Evolutionary conservation across 2,888 invertebrate species (phyloP), one percentile per base, ranked within the genome.

Genomic region (Agrotis segetum): DNA sequence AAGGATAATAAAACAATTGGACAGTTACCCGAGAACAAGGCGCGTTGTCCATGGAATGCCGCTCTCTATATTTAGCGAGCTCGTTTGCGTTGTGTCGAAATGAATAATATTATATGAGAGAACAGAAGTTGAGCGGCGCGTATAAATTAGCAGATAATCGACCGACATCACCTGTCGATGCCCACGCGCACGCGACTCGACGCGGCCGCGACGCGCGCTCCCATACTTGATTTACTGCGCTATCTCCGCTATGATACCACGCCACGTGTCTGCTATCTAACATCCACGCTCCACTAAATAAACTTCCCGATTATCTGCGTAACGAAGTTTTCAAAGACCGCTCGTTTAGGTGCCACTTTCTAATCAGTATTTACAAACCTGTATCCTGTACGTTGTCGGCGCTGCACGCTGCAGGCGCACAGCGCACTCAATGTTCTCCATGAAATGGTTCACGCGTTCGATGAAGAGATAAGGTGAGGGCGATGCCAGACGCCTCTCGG

Each of bases 91-190:
- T 92, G 90, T 90, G 90, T 93, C 90, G 86, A 92, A 93, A 94
- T 92, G 90, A 91, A 94, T 94, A 92, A 93, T 92, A 94, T 92
- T 90, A 92, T 93, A 92, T 92, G 91, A 89, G 89, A 92, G 92
- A 92, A 93, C 94, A 95, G 93, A 92, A 95, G 94, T 93, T 91
- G 92, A 92, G 89, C 89, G 88, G 91, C 85, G 90, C 90, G 91
- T 93, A 93, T 95, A 94, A 94, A 95, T 95, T 94, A 94, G 91
- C 92, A 92, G 93, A 93, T 95, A 93, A 94, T 94, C 92, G 91
- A 88, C 88, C 88, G 89, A 88, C 90, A 92, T 93, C 94, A 94
- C 92, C 93, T 94, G 94, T 91, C 92, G 88, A 87, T 88, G 88
- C 89, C 90, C 89, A 89, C 88, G 91, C 92, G 92, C 92, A 88